These are phyloP conservation scores for Ficedula albicollis DNA, from an alignment of 2,797 vertebrate species.

Conservation along the genomic window DNA sequence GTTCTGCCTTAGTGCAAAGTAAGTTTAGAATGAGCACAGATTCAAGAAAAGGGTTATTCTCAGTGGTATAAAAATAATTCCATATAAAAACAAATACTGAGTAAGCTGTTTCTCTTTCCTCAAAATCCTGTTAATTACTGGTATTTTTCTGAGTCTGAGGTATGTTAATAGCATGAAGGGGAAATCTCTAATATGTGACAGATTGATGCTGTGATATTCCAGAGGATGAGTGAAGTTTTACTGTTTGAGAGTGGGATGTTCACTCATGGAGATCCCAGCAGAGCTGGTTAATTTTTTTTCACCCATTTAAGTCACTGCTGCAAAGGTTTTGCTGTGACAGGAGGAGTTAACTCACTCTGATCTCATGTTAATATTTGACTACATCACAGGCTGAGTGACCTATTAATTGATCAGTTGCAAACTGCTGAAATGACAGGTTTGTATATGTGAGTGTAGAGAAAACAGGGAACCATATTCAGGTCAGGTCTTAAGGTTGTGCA, in stretches of 20 bases:
- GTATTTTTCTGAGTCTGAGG: not conserved
- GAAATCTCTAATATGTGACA: slow-evolving; percentile 39
- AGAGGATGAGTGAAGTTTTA: slow-evolving; percentile 1
- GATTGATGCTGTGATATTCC: not conserved
- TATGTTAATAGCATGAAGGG: not conserved
- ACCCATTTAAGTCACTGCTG: not conserved
- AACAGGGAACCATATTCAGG: not conserved
- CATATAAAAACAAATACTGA: not conserved
- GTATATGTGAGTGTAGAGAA: not conserved
- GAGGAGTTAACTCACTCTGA: not conserved
- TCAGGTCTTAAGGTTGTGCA: not conserved
- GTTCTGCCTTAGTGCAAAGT: not conserved
- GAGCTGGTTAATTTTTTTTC: slow-evolving; percentile 4
- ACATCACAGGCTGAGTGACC: slow-evolving; percentile 17
- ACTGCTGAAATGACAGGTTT: slow-evolving; percentile 47
- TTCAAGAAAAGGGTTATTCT: not conserved
- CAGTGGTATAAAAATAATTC: not conserved
- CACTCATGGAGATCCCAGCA: not conserved
- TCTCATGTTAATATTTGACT: slow-evolving; percentile 47
- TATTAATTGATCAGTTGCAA: slow-evolving; percentile 47
- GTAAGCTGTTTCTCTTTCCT: slow-evolving; percentile 6
- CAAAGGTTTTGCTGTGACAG: not conserved
- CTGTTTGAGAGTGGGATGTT: not conserved
- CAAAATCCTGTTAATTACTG: not conserved
- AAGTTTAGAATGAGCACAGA: not conserved